Evolutionary conservation across 2,888 invertebrate genomes (phyloP), one percentile per base, ranked within the genome.

Genomic region (Leucoma salicis): DNA sequence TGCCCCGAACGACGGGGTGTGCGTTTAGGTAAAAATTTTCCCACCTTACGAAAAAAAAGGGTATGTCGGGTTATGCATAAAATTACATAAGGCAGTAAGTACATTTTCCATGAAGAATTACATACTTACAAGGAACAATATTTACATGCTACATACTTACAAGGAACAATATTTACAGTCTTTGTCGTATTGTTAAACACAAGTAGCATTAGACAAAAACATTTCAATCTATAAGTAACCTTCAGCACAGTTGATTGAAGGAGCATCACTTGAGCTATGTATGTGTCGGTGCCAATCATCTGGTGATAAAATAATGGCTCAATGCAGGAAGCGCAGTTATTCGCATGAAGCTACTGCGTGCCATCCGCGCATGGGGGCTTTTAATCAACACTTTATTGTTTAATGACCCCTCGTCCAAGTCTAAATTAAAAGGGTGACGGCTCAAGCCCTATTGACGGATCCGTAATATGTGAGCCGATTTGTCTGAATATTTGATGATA

Each of bases 381-480:
- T 89, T 89, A 88, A 89, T 89, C 89, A 88, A 88, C 89, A 88
- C 89, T 88, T 87, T 88, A 88, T 89, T 89, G 89, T 89, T 89
- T 89, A 89, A 89, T 89, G 88, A 87, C 86, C 89, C 86, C 79
- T 87, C 85, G 84, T 74, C 78, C 78, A 73, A 79, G 66, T 82
- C 81, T 87, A 88, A 88, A 88, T 89, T 88, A 88, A 88, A 88
- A 89, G 89, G 89, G 89, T 87, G 89, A 87, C 83, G 83, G 84
- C 68, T 82, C 80, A 83, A 77, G 78, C 84, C 84, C 88, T 85
- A 88, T 88, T 82, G 87, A 87, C 78, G 83, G 71, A 78, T 82
- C 78, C 74, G 78, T 78, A 75, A 83, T 83, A 84, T 85, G 80
- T 80, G 78, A 78, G 76, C 70, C 72, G 78, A 82, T 82, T 79